Evolutionary conservation across 1,140 invertebrate genomes (phyloP).

Genomic region (Drosophila littoralis): DNA sequence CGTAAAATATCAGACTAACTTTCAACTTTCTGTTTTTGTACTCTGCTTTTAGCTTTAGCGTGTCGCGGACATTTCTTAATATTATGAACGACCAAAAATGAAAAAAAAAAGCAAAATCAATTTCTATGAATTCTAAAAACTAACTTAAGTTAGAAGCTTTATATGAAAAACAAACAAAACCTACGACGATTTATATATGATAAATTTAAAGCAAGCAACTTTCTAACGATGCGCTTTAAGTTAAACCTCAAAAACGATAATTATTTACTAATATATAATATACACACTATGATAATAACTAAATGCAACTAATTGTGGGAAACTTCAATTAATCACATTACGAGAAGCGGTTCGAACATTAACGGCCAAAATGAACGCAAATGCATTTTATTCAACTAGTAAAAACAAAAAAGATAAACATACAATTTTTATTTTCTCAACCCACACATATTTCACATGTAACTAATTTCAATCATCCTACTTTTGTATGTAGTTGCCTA

Average conservation of each 20-base stretch:
- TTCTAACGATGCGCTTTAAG: constrained; percentile 58
- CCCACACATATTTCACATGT: constrained; percentile 40
- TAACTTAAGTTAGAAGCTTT: constrained; percentile 48
- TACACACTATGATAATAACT: constrained; percentile 33
- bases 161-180: constrained; percentile 4
- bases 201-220: not conserved
- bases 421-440: constrained; percentile 42
- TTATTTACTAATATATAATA: constrained; percentile 50
- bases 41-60: constrained; percentile 50
- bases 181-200: constrained; percentile 27
- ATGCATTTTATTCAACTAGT: constrained; percentile 74
- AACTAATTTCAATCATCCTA: constrained; percentile 40
- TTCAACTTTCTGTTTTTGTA: constrained; percentile 45
- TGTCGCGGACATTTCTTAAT: constrained; percentile 38
- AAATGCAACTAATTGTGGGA: constrained; percentile 64
- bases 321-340: constrained; percentile 10
- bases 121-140: constrained; percentile 48
- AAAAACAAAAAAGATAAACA: constrained; percentile 22
- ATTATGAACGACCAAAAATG: constrained; percentile 67
- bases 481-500: constrained; percentile 45
- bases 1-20: not conserved
- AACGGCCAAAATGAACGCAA: constrained; percentile 45
- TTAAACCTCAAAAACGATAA: constrained; percentile 57
- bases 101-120: constrained; percentile 15
- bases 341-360: constrained; percentile 46